Evolutionary conservation across 37 sponge, comb jelly and placozoan species (phyloP).

Genomic region (Cladorhizidae sp.): DNA sequence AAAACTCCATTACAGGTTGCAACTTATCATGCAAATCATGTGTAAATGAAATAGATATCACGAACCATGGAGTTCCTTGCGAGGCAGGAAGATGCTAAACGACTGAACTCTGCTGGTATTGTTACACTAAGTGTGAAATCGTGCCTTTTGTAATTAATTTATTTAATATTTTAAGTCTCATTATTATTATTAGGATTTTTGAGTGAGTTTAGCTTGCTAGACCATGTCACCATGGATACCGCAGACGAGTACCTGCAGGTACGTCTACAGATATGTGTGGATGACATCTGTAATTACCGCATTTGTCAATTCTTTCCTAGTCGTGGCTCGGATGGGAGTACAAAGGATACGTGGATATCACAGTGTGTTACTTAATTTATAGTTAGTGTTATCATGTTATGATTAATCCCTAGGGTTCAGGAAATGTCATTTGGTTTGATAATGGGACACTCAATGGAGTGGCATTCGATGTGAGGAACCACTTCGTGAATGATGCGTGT

Average conservation of each 20-base stretch:
- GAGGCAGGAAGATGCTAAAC: constrained; percentile 54
- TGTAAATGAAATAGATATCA: not conserved
- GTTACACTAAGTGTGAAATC: too few relatives aligned
- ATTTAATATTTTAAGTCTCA: not conserved
- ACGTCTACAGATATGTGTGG: not conserved
- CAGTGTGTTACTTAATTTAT: constrained; percentile 49
- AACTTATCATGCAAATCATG: not conserved
- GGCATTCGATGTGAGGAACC: constrained; percentile 30
- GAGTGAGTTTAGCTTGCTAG: constrained; percentile 50
- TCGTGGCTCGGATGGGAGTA: constrained; percentile 93
- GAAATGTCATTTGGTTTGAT: constrained; percentile 50
- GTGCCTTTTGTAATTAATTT: too few relatives aligned
- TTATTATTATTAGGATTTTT: constrained; percentile 35
- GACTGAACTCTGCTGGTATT: constrained; percentile 69
- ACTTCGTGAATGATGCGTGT: not conserved
- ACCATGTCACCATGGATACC: constrained; percentile 45
- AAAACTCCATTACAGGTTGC: too few relatives aligned
- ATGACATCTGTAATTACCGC: not conserved
- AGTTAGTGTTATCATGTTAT: not conserved
- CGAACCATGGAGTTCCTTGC: constrained; percentile 34
- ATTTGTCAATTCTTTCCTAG: constrained; percentile 16
- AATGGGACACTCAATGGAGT: constrained; percentile 64
- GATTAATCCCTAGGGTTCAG: not conserved
- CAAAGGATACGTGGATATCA: constrained; percentile 75
- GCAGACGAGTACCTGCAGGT: constrained; percentile 64